These are phyloP conservation scores for Dynastes tityus DNA, from an alignment of 2,888 invertebrate species.

Conservation along the genomic window DNA sequence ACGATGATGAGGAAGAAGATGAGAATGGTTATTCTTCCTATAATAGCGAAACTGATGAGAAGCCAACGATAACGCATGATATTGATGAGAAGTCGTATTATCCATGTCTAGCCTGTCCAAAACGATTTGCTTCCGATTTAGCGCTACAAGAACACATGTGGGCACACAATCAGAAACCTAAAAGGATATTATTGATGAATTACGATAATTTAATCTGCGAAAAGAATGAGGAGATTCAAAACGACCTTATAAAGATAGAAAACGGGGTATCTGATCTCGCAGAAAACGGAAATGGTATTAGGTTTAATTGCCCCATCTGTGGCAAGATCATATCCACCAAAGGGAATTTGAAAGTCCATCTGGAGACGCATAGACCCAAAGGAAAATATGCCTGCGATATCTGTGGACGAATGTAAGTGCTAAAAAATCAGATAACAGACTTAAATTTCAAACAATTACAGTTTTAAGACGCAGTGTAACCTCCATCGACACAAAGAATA, in stretches of 20 bases:
- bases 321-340: conserved; percentile 76
- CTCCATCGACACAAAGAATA: conserved; percentile 78
- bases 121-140: conserved; percentile 74
- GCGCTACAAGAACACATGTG: conserved; percentile 77
- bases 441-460: conserved; percentile 64
- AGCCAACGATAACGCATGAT: conserved; percentile 48
- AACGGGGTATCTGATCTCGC: conserved; percentile 62
- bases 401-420: conserved; percentile 79
- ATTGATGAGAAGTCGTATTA: conserved; percentile 48
- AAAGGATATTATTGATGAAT: conserved; percentile 53
- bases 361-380: conserved; percentile 77
- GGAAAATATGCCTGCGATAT: conserved; percentile 78
- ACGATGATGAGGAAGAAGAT: conserved; percentile 56
- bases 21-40: conserved; percentile 54
- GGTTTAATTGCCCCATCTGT: conserved; percentile 75
- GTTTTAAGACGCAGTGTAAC: conserved; percentile 79
- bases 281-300: conserved; percentile 58
- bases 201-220: conserved; percentile 48
- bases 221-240: background rate
- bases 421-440: conserved; percentile 16
- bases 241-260: conserved; percentile 31
- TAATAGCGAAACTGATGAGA: conserved; percentile 50
- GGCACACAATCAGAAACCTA: conserved; percentile 72
- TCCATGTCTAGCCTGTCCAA: conserved; percentile 67
- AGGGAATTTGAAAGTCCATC: conserved; percentile 77